Conservation (phyloP, 2,113 vertebrate genomes). For the Mobula hypostoma region DNA sequence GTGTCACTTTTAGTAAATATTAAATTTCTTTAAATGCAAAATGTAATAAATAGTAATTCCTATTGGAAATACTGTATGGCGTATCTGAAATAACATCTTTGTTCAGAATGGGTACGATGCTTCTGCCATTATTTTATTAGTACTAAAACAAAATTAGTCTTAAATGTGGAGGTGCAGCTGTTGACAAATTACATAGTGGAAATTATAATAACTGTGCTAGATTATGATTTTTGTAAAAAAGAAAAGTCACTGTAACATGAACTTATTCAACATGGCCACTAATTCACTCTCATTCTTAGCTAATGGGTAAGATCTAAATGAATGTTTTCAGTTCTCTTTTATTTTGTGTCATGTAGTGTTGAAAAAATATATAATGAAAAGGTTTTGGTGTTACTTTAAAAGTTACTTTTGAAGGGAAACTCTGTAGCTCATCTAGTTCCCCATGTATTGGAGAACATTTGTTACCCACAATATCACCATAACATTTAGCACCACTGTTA, state of each 20-base stretch:
- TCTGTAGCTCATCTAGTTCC: not conserved
- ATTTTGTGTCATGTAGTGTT: not conserved
- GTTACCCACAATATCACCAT: not conserved
- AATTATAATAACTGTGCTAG: not conserved
- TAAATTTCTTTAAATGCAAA: not conserved
- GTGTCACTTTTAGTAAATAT: not conserved
- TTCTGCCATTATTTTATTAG: not conserved
- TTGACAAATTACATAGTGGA: not conserved
- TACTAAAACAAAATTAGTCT: not conserved
- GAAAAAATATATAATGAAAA: not conserved
- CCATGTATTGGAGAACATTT: not conserved
- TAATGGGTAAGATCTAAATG: too few relatives aligned
- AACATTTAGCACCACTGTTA: not conserved
- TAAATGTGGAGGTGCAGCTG: not conserved
- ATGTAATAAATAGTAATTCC: not conserved
- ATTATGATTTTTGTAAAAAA: not conserved
- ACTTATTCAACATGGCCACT: not conserved
- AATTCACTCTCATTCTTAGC: not conserved
- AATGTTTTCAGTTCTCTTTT: not conserved
- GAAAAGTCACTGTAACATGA: too few relatives aligned
- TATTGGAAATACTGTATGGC: not conserved
- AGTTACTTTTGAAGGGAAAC: not conserved
- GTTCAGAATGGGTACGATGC: not conserved
- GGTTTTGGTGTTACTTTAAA: not conserved
- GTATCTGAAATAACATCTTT: not conserved